These are phyloP conservation scores for Ophonus ardosiacus DNA, from an alignment of 2,888 invertebrate species.

Conservation along the genomic window DNA sequence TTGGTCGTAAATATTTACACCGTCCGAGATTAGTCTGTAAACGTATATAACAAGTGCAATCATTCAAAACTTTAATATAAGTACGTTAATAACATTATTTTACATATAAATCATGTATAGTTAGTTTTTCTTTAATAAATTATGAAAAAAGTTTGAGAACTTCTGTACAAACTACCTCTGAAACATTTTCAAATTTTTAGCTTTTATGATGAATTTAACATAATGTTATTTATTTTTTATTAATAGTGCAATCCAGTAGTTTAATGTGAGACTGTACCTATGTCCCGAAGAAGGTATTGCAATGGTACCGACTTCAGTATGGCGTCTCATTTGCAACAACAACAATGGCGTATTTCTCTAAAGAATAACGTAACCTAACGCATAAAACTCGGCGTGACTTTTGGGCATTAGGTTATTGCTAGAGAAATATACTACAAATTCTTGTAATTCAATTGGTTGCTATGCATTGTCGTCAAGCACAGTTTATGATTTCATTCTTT, in stretches of 20 bases:
- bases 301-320: too few relatives aligned
- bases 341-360: too few relatives aligned
- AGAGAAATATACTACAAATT: too few relatives aligned
- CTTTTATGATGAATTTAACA: background rate
- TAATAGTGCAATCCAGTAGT: conserved; percentile 35
- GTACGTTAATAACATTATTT: conserved; percentile 33
- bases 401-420: too few relatives aligned
- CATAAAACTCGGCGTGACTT: too few relatives aligned
- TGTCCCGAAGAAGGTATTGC: too few relatives aligned
- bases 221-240: conserved; percentile 48
- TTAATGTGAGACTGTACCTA: background rate
- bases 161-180: conserved; percentile 26
- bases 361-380: too few relatives aligned
- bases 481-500: too few relatives aligned
- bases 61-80: conserved; percentile 54
- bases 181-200: background rate
- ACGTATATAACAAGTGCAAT: conserved; percentile 50
- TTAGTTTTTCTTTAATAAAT: conserved; percentile 33
- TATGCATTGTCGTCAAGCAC: too few relatives aligned
- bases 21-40: conserved; percentile 53
- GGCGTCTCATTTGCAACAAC: too few relatives aligned
- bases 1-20: conserved; percentile 45
- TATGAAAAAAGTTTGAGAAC: conserved; percentile 23
- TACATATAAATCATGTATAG: conserved; percentile 37
- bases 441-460: too few relatives aligned